Evolutionary conservation across 2,113 vertebrate genomes (phyloP).

Genomic region (Galbula dea): DNA sequence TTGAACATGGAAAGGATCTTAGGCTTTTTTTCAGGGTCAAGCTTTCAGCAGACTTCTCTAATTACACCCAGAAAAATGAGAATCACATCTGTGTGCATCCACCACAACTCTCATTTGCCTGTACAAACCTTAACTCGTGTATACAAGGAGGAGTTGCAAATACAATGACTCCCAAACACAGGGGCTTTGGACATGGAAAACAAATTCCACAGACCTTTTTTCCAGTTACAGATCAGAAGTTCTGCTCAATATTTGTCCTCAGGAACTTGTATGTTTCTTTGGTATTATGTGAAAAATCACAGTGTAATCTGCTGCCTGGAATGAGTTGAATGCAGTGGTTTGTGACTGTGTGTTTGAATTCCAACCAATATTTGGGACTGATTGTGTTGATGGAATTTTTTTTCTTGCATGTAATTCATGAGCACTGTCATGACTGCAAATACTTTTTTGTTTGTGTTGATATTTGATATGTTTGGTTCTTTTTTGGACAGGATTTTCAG

Average conservation of each 20-base stretch:
- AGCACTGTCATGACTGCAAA: neutral
- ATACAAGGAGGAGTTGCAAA: neutral
- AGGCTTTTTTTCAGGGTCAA: constrained; percentile 45
- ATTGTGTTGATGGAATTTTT: neutral
- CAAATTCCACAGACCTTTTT: neutral
- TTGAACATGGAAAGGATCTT: constrained; percentile 53
- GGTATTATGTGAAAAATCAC: neutral
- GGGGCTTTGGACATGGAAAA: neutral
- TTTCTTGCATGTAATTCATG: neutral
- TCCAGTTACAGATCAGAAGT: neutral
- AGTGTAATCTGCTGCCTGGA: neutral
- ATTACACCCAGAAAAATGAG: constrained; percentile 57
- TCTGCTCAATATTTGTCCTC: neutral
- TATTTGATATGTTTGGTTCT: neutral
- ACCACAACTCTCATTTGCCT: constrained; percentile 8
- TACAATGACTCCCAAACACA: neutral
- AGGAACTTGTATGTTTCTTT: neutral
- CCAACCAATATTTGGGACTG: neutral
- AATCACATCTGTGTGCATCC: constrained; percentile 49
- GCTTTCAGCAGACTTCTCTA: constrained; percentile 59
- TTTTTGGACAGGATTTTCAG: neutral
- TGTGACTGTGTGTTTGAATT: constrained; percentile 9
- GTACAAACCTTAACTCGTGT: constrained; percentile 6
- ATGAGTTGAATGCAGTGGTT: neutral
- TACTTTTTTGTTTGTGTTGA: neutral